Evolutionary conservation across 92 coral and sea anemone genomes (phyloP).

Genomic region (Galaxea fascicularis): DNA sequence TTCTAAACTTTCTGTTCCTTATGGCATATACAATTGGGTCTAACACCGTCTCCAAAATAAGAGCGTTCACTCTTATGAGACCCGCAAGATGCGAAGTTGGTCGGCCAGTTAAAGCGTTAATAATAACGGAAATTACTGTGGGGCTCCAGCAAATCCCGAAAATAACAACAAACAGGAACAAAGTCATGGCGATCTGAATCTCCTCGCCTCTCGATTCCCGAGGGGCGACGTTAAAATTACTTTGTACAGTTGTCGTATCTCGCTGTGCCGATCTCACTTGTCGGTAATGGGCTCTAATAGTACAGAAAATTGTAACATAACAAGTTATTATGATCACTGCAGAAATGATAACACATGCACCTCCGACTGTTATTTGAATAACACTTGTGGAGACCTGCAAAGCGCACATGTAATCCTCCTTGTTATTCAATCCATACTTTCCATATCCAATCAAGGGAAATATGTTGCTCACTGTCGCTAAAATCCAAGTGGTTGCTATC

Average conservation of each 20-base stretch:
- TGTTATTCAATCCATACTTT: constrained; percentile 4
- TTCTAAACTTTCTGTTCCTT: constrained; percentile 21
- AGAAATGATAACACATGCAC: background rate
- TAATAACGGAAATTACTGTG: constrained; percentile 11
- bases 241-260: background rate
- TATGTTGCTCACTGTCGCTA: constrained; percentile 12
- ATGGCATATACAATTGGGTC: constrained; percentile 36
- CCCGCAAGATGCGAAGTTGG: constrained; percentile 26
- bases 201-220: constrained; percentile 35
- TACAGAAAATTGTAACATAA: constrained; percentile 15
- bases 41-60: constrained; percentile 16
- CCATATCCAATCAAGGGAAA: constrained; percentile 36
- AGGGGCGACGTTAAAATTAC: background rate
- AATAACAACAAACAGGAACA: constrained; percentile 24
- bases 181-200: constrained; percentile 21
- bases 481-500: constrained; percentile 18
- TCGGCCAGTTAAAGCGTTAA: constrained; percentile 26
- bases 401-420: constrained; percentile 36
- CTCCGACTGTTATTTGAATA: constrained; percentile 24
- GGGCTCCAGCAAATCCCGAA: constrained; percentile 36
- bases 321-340: constrained; percentile 18
- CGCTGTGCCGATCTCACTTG: background rate
- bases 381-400: constrained; percentile 19
- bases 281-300: background rate
- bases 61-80: constrained; percentile 26